Conservation (phyloP, 30 jellyfish, hydroid and myxozoan species). For the Aurelia aurita complex sp. Pacific region DNA sequence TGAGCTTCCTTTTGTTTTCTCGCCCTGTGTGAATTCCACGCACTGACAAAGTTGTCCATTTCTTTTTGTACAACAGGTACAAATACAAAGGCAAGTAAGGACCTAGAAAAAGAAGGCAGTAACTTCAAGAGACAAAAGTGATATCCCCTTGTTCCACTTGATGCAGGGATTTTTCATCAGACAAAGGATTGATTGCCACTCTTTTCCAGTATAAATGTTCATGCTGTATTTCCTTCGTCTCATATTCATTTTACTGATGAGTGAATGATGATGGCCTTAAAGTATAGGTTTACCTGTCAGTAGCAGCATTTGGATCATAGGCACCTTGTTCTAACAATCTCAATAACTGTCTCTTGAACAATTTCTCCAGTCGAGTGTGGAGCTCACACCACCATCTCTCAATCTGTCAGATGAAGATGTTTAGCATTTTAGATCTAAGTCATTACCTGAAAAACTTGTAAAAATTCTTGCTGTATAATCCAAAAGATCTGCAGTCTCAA, state of each 20-base stretch:
- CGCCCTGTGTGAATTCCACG: conserved; percentile 40
- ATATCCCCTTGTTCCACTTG: too few relatives aligned
- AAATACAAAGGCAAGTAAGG: conserved; percentile 18
- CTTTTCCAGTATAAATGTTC: too few relatives aligned
- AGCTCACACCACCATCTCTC: conserved; percentile 43
- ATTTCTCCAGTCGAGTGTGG: conserved; percentile 23
- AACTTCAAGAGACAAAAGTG: too few relatives aligned
- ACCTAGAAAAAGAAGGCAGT: not conserved
- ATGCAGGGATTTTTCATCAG: too few relatives aligned
- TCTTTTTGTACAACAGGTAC: conserved; percentile 24
- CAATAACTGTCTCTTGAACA: conserved; percentile 10
- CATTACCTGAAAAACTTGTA: too few relatives aligned
- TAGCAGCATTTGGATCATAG: conserved; percentile 19
- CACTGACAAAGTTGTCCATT: conserved; percentile 9
- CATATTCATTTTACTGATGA: too few relatives aligned
- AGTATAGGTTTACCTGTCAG: conserved; percentile 4
- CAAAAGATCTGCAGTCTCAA: too few relatives aligned
- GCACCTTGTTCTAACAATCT: conserved; percentile 6
- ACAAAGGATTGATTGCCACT: too few relatives aligned
- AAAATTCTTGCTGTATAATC: too few relatives aligned
- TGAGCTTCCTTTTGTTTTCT: conserved; percentile 33
- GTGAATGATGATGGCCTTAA: too few relatives aligned
- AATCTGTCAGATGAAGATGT: not conserved
- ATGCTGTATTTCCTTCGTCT: too few relatives aligned
- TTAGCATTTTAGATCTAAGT: too few relatives aligned